These are phyloP conservation scores for Falco punctatus DNA, from an alignment of 2,113 vertebrate species.

Conservation along the genomic window DNA sequence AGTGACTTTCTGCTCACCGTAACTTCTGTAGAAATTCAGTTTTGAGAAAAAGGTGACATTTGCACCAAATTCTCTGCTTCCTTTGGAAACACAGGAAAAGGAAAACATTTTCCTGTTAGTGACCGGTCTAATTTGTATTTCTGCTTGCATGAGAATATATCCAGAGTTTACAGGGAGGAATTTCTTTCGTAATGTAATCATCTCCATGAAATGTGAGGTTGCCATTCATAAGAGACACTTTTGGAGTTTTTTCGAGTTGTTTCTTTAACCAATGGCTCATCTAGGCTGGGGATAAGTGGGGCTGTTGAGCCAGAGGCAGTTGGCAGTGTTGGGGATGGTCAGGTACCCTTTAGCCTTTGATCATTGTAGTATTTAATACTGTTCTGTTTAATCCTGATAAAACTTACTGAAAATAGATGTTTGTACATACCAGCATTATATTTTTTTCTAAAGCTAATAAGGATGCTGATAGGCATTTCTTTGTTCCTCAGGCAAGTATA, in stretches of 20 bases:
- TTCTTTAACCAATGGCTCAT: not conserved
- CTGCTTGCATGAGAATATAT: not conserved
- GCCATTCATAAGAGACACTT: not conserved
- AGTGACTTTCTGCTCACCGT: not conserved
- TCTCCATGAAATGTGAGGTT: not conserved
- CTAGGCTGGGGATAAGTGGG: not conserved
- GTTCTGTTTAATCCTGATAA: not conserved
- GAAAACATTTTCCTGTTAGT: not conserved
- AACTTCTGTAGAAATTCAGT: not conserved
- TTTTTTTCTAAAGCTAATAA: not conserved
- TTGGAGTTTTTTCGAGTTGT: accelerated
- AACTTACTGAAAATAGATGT: not conserved
- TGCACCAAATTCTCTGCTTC: not conserved
- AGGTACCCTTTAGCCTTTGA: not conserved
- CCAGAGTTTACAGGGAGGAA: not conserved
- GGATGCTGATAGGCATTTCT: not conserved
- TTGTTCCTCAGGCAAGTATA: not conserved
- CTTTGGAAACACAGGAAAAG: not conserved
- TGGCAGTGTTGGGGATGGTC: not conserved
- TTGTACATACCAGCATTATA: not conserved
- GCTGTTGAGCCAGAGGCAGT: not conserved
- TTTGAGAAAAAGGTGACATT: not conserved
- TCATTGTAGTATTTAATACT: not conserved
- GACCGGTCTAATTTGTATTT: not conserved
- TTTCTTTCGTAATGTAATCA: not conserved